phyloP scores from a whole-genome alignment of 2,113 vertebrate genomes.

The Chaetodon trifascialis region DNA sequence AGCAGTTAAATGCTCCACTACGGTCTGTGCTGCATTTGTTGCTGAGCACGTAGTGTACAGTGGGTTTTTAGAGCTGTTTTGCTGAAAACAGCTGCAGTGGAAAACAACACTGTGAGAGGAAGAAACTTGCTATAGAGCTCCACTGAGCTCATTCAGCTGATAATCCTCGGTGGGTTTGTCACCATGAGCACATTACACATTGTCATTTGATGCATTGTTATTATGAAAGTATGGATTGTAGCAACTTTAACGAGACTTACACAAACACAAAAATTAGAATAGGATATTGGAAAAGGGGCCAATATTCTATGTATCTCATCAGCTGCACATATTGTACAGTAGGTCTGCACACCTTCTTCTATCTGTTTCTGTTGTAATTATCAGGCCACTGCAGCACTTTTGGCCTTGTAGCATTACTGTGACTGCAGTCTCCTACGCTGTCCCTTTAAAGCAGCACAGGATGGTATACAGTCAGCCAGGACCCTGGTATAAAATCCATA shows the following conservation, averaged over 20 bases:
- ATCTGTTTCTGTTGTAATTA: slow-evolving; percentile 42
- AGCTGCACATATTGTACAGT: background rate
- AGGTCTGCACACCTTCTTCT: slow-evolving; percentile 7
- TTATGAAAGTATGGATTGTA: background rate
- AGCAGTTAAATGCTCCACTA: too few relatives aligned
- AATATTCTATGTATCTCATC: background rate
- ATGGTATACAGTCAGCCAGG: background rate
- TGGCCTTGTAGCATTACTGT: slow-evolving; percentile 30
- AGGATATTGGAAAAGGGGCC: background rate
- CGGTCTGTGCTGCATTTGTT: too few relatives aligned
- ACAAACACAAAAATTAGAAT: background rate
- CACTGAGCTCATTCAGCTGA: too few relatives aligned
- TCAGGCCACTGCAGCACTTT: slow-evolving; percentile 65
- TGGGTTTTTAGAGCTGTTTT: too few relatives aligned
- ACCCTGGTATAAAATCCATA: background rate
- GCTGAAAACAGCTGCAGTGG: too few relatives aligned
- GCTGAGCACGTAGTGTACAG: background rate
- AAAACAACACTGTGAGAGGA: too few relatives aligned
- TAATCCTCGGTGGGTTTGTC: too few relatives aligned
- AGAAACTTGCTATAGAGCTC: too few relatives aligned
- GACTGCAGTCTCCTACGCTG: slow-evolving; percentile 40
- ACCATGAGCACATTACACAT: background rate
- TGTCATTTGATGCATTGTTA: background rate
- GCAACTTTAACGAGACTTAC: background rate
- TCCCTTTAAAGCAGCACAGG: slow-evolving; percentile 7